These are phyloP conservation scores for Pan troglodytes DNA, from an alignment of 2,113 vertebrate species.

Conservation along the genomic window NHGRI_mPanTro3-v2.1_pri NC_072408.2:7623501-7624000, in stretches of 20 bases:
- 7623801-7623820: not conserved
- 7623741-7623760: not conserved
- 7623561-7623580: not conserved
- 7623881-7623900: not conserved
- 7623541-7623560: not conserved
- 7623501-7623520: not conserved
- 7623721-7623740: not conserved
- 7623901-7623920: not conserved
- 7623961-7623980: slow-evolving; percentile 30
- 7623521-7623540: slow-evolving; percentile 4
- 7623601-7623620: not conserved
- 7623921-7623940: not conserved
- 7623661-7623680: not conserved
- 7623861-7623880: not conserved
- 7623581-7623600: not conserved
- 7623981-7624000: not conserved
- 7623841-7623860: not conserved
- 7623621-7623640: not conserved
- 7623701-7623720: not conserved
- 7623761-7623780: slow-evolving; percentile 30
- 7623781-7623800: not conserved
- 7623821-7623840: not conserved
- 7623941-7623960: not conserved
- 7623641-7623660: too few relatives aligned
- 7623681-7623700: not conserved